Base-by-base conservation (phyloP, 2,797 vertebrate genomes). In the Manis javanica region DNA sequence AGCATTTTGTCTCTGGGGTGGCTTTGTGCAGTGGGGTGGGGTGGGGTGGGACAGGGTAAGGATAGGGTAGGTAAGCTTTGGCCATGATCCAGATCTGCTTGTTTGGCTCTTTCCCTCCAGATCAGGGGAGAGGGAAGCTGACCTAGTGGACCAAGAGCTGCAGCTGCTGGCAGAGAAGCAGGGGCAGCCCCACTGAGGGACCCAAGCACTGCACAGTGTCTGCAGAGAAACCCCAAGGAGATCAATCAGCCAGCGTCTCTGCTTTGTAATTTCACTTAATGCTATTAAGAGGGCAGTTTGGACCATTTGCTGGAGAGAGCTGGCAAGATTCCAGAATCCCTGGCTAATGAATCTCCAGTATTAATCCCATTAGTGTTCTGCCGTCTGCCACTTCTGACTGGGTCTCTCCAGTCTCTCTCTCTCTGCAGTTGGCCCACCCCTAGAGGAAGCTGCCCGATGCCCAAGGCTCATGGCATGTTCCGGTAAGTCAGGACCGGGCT, bases 241-340 rank as follows among this genome's bases (percentile, higher is more conserved):
- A 98, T 96, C 94, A 97, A 98, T 98, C 96, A 98, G 94, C 90
- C 95, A 92, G 88, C 9, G 0, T 66, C 95, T 91, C 95, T 71
- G 96, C 98, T 96, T 97, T 97, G 98, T 98, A 97, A 98, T 98
- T 98, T 98, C 98, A 94, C 96, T 98, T 98, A 98, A 98, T 98
- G 97, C 97, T 97, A 97, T 98, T 98, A 98, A 98, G 96, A 97
- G 94, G 95, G 97, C 96, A 96, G 95, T 97, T 97, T 92, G 97
- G 98, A 94, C 98, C 97, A 89, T 98, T 98, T 96, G 71, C 96
- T 96, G 75, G 82, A 93, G 97, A 96, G 84, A 94, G 89, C 39
- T 97, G 98, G 98, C 97, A 86, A 2, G 88, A 69, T 93, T 29
- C 92, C 98, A 98, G 97, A 92, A 94, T 68, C 95, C 96, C 89